Evolutionary conservation across 2,113 vertebrate species (phyloP).

Genomic region (Rhinopithecus roxellana): DNA sequence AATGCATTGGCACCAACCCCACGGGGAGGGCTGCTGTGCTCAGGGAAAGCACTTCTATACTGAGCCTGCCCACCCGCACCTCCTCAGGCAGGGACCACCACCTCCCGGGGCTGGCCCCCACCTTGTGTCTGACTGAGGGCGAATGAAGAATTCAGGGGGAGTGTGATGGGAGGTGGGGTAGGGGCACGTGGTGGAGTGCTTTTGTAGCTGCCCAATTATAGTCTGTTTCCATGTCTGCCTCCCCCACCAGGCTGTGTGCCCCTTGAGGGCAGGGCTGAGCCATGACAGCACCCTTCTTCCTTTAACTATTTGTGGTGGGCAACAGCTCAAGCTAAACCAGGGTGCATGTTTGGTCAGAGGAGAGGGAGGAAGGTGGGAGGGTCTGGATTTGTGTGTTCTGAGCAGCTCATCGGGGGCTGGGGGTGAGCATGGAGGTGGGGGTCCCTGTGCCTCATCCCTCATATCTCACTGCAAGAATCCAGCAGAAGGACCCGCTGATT

Average conservation of each 20-base stretch:
- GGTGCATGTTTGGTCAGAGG: background rate
- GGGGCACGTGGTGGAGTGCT: accelerated
- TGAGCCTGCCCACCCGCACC: background rate
- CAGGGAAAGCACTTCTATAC: background rate
- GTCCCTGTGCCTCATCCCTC: background rate
- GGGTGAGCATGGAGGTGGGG: background rate
- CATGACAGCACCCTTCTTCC: background rate
- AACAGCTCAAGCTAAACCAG: background rate
- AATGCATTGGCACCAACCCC: background rate
- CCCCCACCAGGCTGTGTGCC: accelerated
- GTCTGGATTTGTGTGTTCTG: background rate
- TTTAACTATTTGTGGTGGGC: background rate
- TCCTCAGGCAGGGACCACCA: accelerated
- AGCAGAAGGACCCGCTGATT: background rate
- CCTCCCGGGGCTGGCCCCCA: too few relatives aligned
- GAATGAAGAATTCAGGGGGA: background rate
- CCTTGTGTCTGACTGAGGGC: background rate
- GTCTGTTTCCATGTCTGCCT: background rate
- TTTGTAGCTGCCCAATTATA: too few relatives aligned
- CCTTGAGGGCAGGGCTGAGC: background rate
- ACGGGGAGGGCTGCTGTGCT: background rate
- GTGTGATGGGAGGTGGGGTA: too few relatives aligned
- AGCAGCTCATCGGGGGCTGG: background rate
- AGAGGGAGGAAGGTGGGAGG: background rate
- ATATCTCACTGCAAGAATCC: background rate